Conservation (phyloP, 2,888 invertebrate genomes). For the Rambutsinella grinnellia region DNA sequence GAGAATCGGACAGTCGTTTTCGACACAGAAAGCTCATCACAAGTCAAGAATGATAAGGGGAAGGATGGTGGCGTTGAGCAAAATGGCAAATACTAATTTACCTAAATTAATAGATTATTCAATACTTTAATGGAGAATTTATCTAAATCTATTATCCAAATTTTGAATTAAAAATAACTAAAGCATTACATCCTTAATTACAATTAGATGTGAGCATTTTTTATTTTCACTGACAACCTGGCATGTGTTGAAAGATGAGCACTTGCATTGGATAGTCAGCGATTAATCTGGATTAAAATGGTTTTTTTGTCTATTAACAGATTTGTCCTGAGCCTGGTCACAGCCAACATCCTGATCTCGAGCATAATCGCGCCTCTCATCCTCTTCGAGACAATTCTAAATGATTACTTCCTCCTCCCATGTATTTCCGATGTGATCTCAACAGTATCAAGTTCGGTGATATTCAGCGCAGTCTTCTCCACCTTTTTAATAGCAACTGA, state of each 20-base stretch:
- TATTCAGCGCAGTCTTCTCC: slow-evolving; percentile 71
- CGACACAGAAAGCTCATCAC: no score
- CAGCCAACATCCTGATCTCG: slow-evolving; percentile 71
- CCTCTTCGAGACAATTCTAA: slow-evolving; percentile 69
- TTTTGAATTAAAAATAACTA: no score
- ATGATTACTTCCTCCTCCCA: slow-evolving; percentile 62
- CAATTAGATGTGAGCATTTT: no score
- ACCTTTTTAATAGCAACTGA: slow-evolving; percentile 72
- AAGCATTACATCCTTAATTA: no score
- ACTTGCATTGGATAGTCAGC: no score
- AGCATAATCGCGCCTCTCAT: slow-evolving; percentile 70
- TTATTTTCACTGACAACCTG: no score
- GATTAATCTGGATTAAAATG: background rate
- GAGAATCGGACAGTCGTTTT: slow-evolving; percentile 10
- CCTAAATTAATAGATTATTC: no score
- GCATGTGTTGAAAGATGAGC: background rate
- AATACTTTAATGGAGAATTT: no score
- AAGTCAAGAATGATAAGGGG: no score
- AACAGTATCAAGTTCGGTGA: slow-evolving; percentile 70
- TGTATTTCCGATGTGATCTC: slow-evolving; percentile 69
- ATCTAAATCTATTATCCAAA: no score
- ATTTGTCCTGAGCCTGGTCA: slow-evolving; percentile 72
- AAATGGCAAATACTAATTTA: no score
- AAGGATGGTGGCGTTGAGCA: no score
- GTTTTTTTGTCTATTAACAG: slow-evolving; percentile 66